Conservation (phyloP, 2,888 invertebrate genomes). For the Caradrina kadenii region DNA sequence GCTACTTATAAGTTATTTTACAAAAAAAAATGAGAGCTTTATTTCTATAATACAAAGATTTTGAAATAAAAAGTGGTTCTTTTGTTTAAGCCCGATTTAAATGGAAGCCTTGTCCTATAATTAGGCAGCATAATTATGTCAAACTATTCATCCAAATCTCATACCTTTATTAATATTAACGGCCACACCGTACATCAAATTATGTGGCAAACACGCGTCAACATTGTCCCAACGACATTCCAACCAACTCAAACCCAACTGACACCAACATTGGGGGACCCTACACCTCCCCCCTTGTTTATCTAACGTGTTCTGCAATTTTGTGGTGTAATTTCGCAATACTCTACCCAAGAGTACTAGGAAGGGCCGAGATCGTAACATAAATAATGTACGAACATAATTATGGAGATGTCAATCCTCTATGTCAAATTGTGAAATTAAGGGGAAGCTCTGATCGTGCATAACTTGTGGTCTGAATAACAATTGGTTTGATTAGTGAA, state of each 20-base stretch:
- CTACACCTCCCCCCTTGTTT: constrained; percentile 46
- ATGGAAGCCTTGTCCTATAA: too few relatives aligned
- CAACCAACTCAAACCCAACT: constrained; percentile 36
- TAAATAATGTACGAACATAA: constrained; percentile 56
- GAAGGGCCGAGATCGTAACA: constrained; percentile 38
- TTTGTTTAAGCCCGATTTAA: too few relatives aligned
- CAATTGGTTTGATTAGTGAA: constrained; percentile 44
- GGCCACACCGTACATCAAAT: constrained; percentile 45
- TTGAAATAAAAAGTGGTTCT: too few relatives aligned
- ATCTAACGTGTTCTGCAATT: constrained; percentile 49
- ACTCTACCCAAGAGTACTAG: constrained; percentile 22
- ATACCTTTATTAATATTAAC: constrained; percentile 32
- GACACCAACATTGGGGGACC: constrained; percentile 43
- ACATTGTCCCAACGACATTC: constrained; percentile 39
- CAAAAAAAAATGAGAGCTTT: too few relatives aligned
- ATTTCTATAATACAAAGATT: too few relatives aligned
- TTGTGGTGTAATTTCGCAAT: constrained; percentile 53
- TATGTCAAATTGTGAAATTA: constrained; percentile 48
- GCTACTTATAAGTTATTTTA: too few relatives aligned
- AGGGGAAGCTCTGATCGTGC: constrained; percentile 40
- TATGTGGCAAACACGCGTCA: constrained; percentile 38
- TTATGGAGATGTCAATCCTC: constrained; percentile 53
- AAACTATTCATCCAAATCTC: constrained; percentile 25
- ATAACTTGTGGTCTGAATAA: constrained; percentile 35
- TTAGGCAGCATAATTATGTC: background rate